Conservation (phyloP, 2,888 invertebrate species). For the Acronicta aceris region DNA sequence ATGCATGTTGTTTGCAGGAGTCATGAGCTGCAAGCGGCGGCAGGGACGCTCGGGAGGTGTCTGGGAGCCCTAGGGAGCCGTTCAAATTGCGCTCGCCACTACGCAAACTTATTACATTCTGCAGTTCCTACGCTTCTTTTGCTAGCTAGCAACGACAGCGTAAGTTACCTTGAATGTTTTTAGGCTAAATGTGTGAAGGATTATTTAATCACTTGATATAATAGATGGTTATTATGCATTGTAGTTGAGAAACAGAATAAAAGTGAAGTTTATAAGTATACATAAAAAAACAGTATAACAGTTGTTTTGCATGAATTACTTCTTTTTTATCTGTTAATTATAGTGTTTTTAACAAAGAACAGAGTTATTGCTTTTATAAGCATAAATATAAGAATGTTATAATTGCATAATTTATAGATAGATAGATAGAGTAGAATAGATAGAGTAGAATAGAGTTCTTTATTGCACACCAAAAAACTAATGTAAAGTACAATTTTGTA, state of each 20-base stretch:
- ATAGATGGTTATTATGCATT: slow-evolving; percentile 18
- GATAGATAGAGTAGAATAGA: no score
- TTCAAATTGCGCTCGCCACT: slow-evolving; percentile 80
- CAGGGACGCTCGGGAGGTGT: slow-evolving; percentile 83
- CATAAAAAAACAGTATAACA: neutral
- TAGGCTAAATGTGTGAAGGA: slow-evolving; percentile 31
- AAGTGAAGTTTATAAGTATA: neutral
- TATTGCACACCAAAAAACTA: no score
- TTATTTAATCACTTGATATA: slow-evolving; percentile 31
- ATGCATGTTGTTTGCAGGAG: slow-evolving; percentile 68
- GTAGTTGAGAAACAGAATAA: neutral
- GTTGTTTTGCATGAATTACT: no score
- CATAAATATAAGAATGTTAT: no score
- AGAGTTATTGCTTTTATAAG: no score
- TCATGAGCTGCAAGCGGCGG: slow-evolving; percentile 83
- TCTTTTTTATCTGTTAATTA: no score
- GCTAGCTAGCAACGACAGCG: slow-evolving; percentile 84
- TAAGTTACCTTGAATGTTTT: slow-evolving; percentile 68
- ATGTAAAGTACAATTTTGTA: no score
- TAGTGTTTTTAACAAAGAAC: no score
- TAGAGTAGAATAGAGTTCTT: no score
- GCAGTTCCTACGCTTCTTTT: slow-evolving; percentile 81
- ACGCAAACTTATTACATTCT: slow-evolving; percentile 79
- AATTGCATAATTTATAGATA: no score
- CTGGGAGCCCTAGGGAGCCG: slow-evolving; percentile 82